Conservation (phyloP, 2,113 vertebrate genomes). For the Corythoichthys haematopterus region DNA sequence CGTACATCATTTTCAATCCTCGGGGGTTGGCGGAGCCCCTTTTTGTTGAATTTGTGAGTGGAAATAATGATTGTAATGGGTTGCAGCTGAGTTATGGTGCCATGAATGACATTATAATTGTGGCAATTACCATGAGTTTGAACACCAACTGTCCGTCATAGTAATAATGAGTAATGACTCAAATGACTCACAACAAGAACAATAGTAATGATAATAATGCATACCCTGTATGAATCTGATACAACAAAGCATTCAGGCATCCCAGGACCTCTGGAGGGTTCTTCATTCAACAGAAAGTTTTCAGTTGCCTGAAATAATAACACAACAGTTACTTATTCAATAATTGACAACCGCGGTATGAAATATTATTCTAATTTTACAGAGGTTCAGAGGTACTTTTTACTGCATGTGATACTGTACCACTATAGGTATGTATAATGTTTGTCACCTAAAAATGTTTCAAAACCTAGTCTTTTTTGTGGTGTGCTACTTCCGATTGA, state of each 20-base stretch:
- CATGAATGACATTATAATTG: slow-evolving; percentile 78
- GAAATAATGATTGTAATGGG: slow-evolving; percentile 78
- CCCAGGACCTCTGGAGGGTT: slow-evolving; percentile 76
- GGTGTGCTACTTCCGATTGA: background rate
- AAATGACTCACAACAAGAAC: slow-evolving; percentile 48
- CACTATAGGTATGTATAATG: background rate
- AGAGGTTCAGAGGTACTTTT: background rate
- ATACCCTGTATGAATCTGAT: slow-evolving; percentile 80
- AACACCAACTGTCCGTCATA: slow-evolving; percentile 67
- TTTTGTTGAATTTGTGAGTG: slow-evolving; percentile 61
- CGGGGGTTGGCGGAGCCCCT: slow-evolving; percentile 36
- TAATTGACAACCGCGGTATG: slow-evolving; percentile 1
- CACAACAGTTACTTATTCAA: slow-evolving; percentile 57
- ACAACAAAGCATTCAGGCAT: slow-evolving; percentile 81
- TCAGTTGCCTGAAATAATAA: slow-evolving; percentile 73
- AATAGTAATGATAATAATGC: slow-evolving; percentile 50
- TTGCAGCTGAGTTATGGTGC: slow-evolving; percentile 74
- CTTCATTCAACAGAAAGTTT: slow-evolving; percentile 78
- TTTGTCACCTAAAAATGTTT: background rate
- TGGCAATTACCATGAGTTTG: slow-evolving; percentile 69
- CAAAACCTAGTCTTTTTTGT: too few species aligned
- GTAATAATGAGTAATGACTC: slow-evolving; percentile 66
- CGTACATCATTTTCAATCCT: slow-evolving; percentile 62
- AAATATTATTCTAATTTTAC: too few species aligned
- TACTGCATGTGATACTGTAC: background rate